Conservation (phyloP, 2,888 invertebrate species). For the Meliscaeva auricollis region DNA sequence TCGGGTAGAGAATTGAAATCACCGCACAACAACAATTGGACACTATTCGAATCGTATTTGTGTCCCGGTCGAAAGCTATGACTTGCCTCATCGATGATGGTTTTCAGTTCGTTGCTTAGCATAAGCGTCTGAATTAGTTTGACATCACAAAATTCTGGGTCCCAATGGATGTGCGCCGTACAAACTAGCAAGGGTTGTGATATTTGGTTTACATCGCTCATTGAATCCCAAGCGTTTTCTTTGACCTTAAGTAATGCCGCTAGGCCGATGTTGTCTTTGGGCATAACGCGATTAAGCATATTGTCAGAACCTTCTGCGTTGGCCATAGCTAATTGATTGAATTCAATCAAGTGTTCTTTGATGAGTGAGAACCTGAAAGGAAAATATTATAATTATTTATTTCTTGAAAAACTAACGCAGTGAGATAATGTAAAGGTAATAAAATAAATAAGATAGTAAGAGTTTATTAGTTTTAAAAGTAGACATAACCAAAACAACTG, state of each 20-base stretch:
- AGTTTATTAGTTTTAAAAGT: too few species aligned
- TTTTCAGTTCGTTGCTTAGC: slow-evolving; percentile 96
- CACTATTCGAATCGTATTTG: slow-evolving; percentile 90
- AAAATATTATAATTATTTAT: neutral
- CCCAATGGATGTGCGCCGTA: slow-evolving; percentile 99
- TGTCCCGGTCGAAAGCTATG: slow-evolving; percentile 90
- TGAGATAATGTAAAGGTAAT: too few species aligned
- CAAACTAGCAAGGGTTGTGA: slow-evolving; percentile 96
- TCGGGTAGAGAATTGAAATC: slow-evolving; percentile 99
- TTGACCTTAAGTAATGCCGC: slow-evolving; percentile 98
- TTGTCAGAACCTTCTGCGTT: slow-evolving; percentile 99
- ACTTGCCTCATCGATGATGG: slow-evolving; percentile 94
- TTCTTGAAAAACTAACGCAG: too few species aligned
- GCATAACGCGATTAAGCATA: slow-evolving; percentile 99
- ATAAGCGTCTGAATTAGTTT: slow-evolving; percentile 99
- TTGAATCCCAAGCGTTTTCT: slow-evolving; percentile 96
- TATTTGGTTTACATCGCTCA: slow-evolving; percentile 91
- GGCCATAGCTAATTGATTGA: slow-evolving; percentile 99
- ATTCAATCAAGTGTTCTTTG: slow-evolving; percentile 98
- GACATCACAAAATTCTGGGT: slow-evolving; percentile 99
- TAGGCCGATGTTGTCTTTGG: slow-evolving; percentile 99
- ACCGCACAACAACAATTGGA: slow-evolving; percentile 97
- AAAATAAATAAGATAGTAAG: too few species aligned
- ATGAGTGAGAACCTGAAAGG: slow-evolving; percentile 94
- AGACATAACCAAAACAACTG: too few species aligned